phyloP scores from a whole-genome alignment of 2,797 vertebrate genomes.

The Staurois parvus region DNA sequence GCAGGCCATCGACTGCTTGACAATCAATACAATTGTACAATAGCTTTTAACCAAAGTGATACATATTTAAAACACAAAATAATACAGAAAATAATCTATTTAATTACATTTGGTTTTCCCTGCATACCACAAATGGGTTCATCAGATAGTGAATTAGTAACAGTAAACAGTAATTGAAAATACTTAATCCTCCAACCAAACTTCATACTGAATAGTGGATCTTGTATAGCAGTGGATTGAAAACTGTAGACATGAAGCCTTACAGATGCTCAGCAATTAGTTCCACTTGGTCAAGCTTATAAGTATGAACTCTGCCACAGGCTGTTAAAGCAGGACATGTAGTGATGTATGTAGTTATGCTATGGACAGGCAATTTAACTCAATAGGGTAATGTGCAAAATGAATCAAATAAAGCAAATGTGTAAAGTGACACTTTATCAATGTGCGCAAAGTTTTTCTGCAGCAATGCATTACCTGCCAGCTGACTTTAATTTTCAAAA shows the following conservation, averaged over 20 bases:
- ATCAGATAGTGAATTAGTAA: not conserved
- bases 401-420: too few relatives aligned
- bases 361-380: slow-evolving; percentile 24
- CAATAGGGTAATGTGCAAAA: not conserved
- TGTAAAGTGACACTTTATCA: too few relatives aligned
- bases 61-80: too few relatives aligned
- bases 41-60: too few relatives aligned
- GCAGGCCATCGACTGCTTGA: too few relatives aligned
- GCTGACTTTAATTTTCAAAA: too few relatives aligned
- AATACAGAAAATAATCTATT: too few relatives aligned
- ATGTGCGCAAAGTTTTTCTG: too few relatives aligned
- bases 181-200: slow-evolving; percentile 12
- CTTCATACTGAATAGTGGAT: not conserved
- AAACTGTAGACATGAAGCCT: slow-evolving; percentile 4
- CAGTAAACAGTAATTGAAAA: not conserved
- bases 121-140: too few relatives aligned
- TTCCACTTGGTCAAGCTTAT: slow-evolving; percentile 6
- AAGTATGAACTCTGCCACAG: slow-evolving; percentile 12
- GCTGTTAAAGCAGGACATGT: not conserved
- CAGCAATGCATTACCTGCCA: too few relatives aligned
- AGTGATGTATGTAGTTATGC: not conserved
- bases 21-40: too few relatives aligned
- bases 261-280: slow-evolving; percentile 54
- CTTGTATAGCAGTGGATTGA: not conserved
- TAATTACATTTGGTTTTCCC: too few relatives aligned